Conservation (phyloP, 2,113 vertebrate genomes). For the Apodemus speciosus region DNA sequence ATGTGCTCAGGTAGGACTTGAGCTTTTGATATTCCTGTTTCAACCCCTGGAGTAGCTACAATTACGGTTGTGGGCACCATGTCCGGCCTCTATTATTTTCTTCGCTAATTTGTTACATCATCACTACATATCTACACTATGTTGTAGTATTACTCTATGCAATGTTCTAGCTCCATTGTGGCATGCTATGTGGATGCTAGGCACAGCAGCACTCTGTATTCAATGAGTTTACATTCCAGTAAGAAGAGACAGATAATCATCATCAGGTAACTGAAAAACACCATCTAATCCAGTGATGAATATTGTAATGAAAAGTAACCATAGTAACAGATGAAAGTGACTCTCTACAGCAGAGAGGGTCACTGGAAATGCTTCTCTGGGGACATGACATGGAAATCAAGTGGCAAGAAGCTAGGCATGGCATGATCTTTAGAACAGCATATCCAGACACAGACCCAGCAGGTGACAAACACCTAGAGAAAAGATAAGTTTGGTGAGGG, state of each 20-base stretch:
- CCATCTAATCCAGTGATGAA: neutral
- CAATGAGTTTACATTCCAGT: neutral
- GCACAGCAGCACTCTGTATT: neutral
- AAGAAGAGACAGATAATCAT: neutral
- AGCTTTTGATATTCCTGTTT: neutral
- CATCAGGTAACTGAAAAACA: neutral
- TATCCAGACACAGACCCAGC: neutral
- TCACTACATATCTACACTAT: neutral
- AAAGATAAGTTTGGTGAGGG: neutral
- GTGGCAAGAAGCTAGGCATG: neutral
- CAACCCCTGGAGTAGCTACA: neutral
- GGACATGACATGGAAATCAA: neutral
- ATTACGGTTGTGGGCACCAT: neutral
- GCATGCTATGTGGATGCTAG: neutral
- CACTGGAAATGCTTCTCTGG: neutral
- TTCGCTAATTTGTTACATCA: neutral
- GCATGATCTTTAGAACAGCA: neutral
- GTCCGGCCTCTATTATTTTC: neutral
- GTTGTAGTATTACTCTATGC: neutral
- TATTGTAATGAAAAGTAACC: neutral
- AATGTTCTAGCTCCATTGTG: neutral
- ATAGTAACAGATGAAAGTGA: neutral
- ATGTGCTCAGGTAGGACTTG: neutral
- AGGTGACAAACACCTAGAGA: neutral
- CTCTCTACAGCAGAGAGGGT: neutral